Evolutionary conservation across 2,888 invertebrate species (phyloP), one percentile per base, ranked within the genome.

Genomic region (Iphiclides podalirius): DNA sequence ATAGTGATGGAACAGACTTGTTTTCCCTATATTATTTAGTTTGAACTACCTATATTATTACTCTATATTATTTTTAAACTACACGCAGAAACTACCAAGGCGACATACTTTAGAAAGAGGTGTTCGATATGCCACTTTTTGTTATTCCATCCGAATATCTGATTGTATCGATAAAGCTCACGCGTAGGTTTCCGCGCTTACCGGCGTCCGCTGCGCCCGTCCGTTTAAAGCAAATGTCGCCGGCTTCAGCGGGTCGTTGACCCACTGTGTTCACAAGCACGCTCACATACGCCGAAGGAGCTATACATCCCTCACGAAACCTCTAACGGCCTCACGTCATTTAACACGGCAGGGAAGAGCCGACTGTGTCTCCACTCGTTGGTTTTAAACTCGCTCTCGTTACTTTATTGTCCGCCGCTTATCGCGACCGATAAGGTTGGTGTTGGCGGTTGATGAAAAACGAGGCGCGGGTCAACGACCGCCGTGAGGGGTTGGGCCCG

Each of bases 401-500:
- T 26, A 8, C 1, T 37, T 42, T 26, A 37, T 28, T 36, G 17
- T 31, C 13, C 38, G 37, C n/a, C n/a, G 11, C 17, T 44, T 50
- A 40, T 50, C 35, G 16, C 16, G 7, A 8, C 4, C 23, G 39
- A 40, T 44, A 40, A 50, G 28, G 28, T n/a, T 44, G 12, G 39
- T 26, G 11, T 39, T n/a, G 11, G 39, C 34, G 11, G 39, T 15
- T 12, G 39, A 33, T 43, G 37, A 49, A 44, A 49, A 34, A 50
- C 35, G 39, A 34, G 28, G 28, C 44, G 35, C n/a, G 54, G 28
- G 69, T 68, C 66, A 61, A 64, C 53, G 69, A 66, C 66, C 69
- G 54, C 35, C 33, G 6, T 57, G 58, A 58, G 60, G 59, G 60
- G 28, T 28, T 60, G 60, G 55, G 55, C 31, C 43, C 43, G 46